These are phyloP conservation scores for Teleogryllus oceanicus DNA, from an alignment of 2,888 invertebrate species.

Conservation along the genomic window DNA sequence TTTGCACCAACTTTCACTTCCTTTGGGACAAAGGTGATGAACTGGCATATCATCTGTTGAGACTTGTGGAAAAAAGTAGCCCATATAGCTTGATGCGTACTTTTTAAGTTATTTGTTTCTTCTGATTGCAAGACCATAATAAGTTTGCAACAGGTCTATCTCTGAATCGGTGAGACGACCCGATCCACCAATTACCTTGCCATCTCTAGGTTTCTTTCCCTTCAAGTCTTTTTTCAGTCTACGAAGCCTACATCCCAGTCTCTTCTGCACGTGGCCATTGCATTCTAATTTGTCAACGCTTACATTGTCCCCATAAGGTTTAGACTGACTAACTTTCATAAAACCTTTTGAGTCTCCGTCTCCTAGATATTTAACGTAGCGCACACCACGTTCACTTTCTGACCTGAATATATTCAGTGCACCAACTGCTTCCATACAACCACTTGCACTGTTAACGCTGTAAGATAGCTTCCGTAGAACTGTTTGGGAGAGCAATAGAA, in stretches of 20 bases:
- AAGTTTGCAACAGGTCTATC: conserved; percentile 30
- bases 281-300: conserved; percentile 29
- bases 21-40: conserved; percentile 33
- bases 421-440: conserved; percentile 33
- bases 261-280: conserved; percentile 31
- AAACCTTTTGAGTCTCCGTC: conserved; percentile 34
- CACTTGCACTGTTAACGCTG: too few species aligned
- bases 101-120: conserved; percentile 27
- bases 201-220: conserved; percentile 31
- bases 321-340: conserved; percentile 18
- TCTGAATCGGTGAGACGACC: conserved; percentile 26
- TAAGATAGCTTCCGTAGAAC: too few species aligned
- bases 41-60: conserved; percentile 35
- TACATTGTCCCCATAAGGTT: conserved; percentile 24
- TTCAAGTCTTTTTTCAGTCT: conserved; percentile 24
- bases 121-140: conserved; percentile 35
- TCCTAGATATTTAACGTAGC: conserved; percentile 32
- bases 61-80: conserved; percentile 34
- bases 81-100: conserved; percentile 34
- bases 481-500: too few species aligned
- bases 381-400: conserved; percentile 26
- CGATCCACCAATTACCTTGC: conserved; percentile 27
- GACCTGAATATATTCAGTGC: conserved; percentile 30
- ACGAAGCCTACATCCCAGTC: conserved; percentile 29
- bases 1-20: conserved; percentile 33